Evolutionary conservation across 2,113 vertebrate species (phyloP), one percentile per base, ranked within the genome.

Genomic region (Chiloscyllium plagiosum): DNA sequence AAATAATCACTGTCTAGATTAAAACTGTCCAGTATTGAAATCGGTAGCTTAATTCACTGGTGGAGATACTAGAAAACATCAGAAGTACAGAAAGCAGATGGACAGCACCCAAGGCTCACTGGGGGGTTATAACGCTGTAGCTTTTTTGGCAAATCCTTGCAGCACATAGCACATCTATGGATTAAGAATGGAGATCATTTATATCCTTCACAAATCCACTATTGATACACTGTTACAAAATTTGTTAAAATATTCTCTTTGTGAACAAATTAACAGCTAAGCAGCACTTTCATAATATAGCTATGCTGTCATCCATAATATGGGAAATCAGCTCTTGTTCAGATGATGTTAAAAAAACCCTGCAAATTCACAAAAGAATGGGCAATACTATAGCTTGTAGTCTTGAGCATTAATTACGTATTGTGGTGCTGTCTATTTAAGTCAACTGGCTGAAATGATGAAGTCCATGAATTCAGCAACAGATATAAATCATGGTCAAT

Each of bases 141-240:
- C 68, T 95, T 70, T 95, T 95, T 94, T 52, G 94, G 68, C 94
- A 95, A 72, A 95, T 95, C 37, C 37, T 95, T 95, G 37, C 47
- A 95, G 94, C 69, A 95, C 69, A 76, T 72, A 76, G 42, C 68
- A 50, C n/a, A 26, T 26, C 93, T 69, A 70, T 70, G 94, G 94
- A 72, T 95, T 72, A 95, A 50, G 68, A 95, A 72, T 72, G 69
- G 68, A 70, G 94, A 42, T 95, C 20, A 72, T 33, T 72, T 70
- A 95, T 72, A 72, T 68, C 94, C 4, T 95, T 95, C 42, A 95
- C 89, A 93, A 66, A 65, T 93, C 89, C 89, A 93, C 66, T 93
- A 37, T 37, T 42, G 33, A 93, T 66, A 93, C 61, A 93, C 61
- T 37, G 87, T 90, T 66, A 93, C 89, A 93, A 93, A 66, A 93